Percentiles rank a stretch among this genome's conserved stretches.
Evolutionary conservation across 2,797 vertebrate genomes (phyloP).

Genomic region (Aldrovandia affinis): DNA sequence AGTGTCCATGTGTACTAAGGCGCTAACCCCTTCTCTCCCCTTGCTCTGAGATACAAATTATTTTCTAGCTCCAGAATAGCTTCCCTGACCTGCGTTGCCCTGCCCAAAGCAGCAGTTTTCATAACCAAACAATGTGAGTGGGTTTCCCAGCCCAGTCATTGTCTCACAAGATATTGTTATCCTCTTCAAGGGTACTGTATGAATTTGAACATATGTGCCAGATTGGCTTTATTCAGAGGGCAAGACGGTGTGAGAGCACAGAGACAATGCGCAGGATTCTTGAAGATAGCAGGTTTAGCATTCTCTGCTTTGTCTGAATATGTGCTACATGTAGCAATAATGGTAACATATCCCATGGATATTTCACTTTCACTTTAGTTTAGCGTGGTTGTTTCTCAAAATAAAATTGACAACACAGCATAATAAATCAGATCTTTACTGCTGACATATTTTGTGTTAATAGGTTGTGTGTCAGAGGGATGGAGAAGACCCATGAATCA

Average conservation of each 20-base stretch:
- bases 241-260: background rate
- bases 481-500: background rate
- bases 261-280: background rate
- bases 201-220: background rate
- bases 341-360: background rate
- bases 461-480: background rate
- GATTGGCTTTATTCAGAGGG: background rate
- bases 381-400: background rate
- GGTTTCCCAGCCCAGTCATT: background rate
- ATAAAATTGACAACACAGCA: background rate
- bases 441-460: conserved; percentile 16
- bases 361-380: background rate
- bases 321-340: background rate
- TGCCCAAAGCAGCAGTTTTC: background rate
- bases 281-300: background rate
- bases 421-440: conserved; percentile 14
- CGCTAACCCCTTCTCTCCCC: background rate
- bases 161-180: conserved; percentile 9
- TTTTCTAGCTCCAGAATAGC: background rate
- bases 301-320: background rate
- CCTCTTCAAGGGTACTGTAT: background rate
- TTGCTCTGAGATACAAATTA: background rate
- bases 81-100: background rate
- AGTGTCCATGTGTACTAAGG: background rate
- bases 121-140: background rate